Conservation (phyloP, 1,140 invertebrate species). For the Lepidurus arcticus region DNA sequence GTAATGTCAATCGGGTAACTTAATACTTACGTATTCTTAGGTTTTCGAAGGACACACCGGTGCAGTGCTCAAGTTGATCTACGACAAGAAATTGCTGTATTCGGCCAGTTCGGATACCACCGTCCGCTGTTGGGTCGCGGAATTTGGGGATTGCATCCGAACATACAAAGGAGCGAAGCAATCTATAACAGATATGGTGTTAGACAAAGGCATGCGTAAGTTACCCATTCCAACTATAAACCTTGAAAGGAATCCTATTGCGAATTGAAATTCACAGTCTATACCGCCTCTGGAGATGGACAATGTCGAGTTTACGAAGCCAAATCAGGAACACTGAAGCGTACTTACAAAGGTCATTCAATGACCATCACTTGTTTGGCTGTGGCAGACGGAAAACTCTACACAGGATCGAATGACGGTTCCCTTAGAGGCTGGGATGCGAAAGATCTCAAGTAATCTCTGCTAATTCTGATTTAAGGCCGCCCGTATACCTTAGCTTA, state of each 20-base stretch:
- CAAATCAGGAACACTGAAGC: conserved; percentile 48
- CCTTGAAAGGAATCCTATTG: not conserved
- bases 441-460: conserved; percentile 23
- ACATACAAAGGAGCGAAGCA: conserved; percentile 50
- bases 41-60: conserved; percentile 50
- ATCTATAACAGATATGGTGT: conserved; percentile 48
- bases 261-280: conserved; percentile 44
- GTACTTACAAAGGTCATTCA: conserved; percentile 46
- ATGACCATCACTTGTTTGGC: conserved; percentile 46
- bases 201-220: conserved; percentile 50
- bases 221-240: conserved; percentile 27
- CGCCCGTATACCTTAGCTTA: too few relatives aligned
- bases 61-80: conserved; percentile 49
- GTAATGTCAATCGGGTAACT: too few relatives aligned
- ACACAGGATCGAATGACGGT: conserved; percentile 47
- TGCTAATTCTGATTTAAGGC: not conserved
- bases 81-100: conserved; percentile 51
- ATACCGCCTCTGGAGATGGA: conserved; percentile 48
- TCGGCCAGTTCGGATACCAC: conserved; percentile 51
- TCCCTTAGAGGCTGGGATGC: conserved; percentile 47
- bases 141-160: conserved; percentile 53
- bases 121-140: conserved; percentile 52
- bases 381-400: conserved; percentile 45
- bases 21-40: conserved; percentile 31
- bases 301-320: conserved; percentile 48